phyloP scores from a whole-genome alignment of 2,888 invertebrate species.

The Hypolimnas misippus region DNA sequence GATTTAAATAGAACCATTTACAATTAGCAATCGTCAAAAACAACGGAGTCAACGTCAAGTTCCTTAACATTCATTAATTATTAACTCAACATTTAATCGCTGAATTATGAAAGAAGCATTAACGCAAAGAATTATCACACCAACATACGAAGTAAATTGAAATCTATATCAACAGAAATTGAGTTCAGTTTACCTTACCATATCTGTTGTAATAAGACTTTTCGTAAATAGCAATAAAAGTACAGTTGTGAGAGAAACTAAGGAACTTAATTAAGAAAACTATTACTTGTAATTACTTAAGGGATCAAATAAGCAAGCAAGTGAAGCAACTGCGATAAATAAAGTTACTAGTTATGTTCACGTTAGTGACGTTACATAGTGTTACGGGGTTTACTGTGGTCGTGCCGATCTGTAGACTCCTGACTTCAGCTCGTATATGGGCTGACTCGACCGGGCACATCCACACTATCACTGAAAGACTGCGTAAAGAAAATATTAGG shows the following conservation, averaged over 20 bases:
- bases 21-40: neutral
- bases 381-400: too few relatives aligned
- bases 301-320: neutral
- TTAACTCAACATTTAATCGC: slow-evolving; percentile 1
- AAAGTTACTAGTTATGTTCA: neutral
- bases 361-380: too few relatives aligned
- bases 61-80: neutral
- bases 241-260: slow-evolving; percentile 24
- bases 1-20: too few relatives aligned
- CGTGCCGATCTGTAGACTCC: too few relatives aligned
- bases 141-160: neutral
- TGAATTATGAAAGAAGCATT: slow-evolving; percentile 1
- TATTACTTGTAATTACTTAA: slow-evolving; percentile 1
- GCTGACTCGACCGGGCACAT: too few relatives aligned
- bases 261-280: slow-evolving; percentile 20
- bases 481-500: too few relatives aligned
- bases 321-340: neutral
- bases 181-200: neutral
- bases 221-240: neutral
- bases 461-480: too few relatives aligned
- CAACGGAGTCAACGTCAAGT: neutral
- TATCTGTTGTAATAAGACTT: neutral
- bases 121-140: neutral
- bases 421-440: too few relatives aligned
- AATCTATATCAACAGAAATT: neutral